A percentile compares a stretch with the other conserved stretches of the same genome.
These are phyloP conservation scores for Charadrius vociferus DNA, from an alignment of 2,113 vertebrate species.

Conservation along the genomic window DNA sequence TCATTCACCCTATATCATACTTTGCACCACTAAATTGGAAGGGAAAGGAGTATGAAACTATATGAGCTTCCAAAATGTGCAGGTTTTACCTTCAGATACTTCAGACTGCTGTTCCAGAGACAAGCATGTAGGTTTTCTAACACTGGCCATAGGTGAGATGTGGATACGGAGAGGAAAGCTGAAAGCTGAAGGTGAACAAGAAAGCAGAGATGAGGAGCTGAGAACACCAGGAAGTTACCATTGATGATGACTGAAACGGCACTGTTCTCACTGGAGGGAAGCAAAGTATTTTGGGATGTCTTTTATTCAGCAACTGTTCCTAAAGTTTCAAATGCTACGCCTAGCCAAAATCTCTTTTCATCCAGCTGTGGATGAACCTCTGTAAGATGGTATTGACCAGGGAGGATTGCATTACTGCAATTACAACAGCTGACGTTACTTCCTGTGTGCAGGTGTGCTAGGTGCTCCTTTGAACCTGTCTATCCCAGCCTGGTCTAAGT, in stretches of 20 bases:
- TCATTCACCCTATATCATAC: not conserved
- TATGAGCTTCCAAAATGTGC: not conserved
- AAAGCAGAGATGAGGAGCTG: not conserved
- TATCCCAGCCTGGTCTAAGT: not conserved
- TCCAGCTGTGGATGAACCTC: not conserved
- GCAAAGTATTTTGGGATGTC: not conserved
- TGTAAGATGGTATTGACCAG: not conserved
- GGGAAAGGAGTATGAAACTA: not conserved
- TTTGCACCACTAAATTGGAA: not conserved
- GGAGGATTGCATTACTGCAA: not conserved
- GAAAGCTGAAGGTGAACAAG: not conserved
- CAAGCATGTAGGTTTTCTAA: not conserved
- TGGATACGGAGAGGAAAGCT: not conserved
- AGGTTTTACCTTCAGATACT: not conserved
- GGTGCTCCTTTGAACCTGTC: not conserved
- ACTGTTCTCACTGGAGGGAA: not conserved
- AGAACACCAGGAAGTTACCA: not conserved
- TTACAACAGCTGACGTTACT: not conserved
- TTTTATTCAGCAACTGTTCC: not conserved
- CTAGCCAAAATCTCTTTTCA: not conserved
- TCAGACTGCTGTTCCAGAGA: not conserved
- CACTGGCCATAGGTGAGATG: not conserved
- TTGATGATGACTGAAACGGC: not conserved
- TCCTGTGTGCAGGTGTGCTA: not conserved
- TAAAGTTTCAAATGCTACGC: not conserved